Conservation (phyloP, 2,113 vertebrate species). For the Sceloporus undulatus region DNA sequence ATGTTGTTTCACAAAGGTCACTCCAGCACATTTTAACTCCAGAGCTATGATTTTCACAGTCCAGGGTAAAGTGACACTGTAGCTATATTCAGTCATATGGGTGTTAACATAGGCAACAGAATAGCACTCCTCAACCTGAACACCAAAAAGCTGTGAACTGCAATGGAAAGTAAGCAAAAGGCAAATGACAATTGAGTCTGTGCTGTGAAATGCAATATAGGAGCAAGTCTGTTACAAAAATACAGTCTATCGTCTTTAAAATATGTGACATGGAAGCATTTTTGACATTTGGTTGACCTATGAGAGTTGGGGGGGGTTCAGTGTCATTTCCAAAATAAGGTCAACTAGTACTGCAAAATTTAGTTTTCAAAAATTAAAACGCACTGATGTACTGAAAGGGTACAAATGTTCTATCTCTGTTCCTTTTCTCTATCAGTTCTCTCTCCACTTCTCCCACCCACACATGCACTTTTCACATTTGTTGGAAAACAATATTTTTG, state of each 20-base stretch:
- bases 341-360: neutral
- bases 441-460: too few relatives aligned
- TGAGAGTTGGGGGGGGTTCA: too few relatives aligned
- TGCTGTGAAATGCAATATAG: neutral
- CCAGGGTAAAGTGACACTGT: neutral
- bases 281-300: neutral
- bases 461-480: neutral
- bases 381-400: neutral
- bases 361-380: neutral
- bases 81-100: neutral
- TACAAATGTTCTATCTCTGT: neutral
- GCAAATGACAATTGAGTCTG: neutral
- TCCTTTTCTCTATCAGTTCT: neutral
- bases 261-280: neutral
- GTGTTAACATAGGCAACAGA: neutral
- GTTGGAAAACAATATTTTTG: neutral
- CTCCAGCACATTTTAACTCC: neutral
- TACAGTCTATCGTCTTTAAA: neutral
- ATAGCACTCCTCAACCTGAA: neutral
- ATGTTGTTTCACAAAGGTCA: neutral
- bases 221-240: neutral
- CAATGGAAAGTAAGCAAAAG: neutral
- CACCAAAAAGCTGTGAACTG: neutral
- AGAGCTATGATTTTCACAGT: neutral
- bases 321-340: neutral